Percentiles rank a stretch among this genome's conserved stretches.
phyloP scores from a whole-genome alignment of 2,888 invertebrate species.

The Melanostoma scalare region DNA sequence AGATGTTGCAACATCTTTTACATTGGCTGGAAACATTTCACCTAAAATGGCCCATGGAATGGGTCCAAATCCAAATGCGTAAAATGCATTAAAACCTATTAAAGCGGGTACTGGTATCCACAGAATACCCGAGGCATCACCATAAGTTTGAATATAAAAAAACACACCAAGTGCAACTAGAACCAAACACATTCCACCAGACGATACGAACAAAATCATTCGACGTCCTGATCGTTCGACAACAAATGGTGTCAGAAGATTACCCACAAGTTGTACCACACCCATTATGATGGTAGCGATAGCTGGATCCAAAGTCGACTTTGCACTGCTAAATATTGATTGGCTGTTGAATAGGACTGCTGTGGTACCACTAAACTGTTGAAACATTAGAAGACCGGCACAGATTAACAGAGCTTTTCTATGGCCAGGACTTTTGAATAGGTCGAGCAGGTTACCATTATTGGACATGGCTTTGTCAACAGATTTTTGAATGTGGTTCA shows the following conservation, averaged over 20 bases:
- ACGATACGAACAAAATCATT: constrained; percentile 87
- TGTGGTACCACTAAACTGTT: constrained; percentile 92
- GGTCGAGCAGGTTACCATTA: constrained; percentile 82
- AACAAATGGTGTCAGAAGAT: constrained; percentile 87
- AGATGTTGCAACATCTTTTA: constrained; percentile 87
- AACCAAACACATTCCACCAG: constrained; percentile 86
- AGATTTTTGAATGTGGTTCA: constrained; percentile 84
- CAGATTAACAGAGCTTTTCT: constrained; percentile 90
- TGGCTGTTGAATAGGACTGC: constrained; percentile 91
- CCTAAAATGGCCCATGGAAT: constrained; percentile 92
- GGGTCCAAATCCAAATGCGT: constrained; percentile 90
- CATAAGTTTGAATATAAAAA: constrained; percentile 84
- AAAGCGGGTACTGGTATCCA: constrained; percentile 89
- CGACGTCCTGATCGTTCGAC: constrained; percentile 90
- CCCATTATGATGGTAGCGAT: constrained; percentile 89
- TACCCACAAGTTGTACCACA: constrained; percentile 88
- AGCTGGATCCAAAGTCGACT: constrained; percentile 84
- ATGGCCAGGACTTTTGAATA: constrained; percentile 86
- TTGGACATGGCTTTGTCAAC: constrained; percentile 81
- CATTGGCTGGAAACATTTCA: constrained; percentile 83
- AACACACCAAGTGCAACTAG: constrained; percentile 85
- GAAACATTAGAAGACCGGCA: constrained; percentile 89
- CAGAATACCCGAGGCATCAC: constrained; percentile 82
- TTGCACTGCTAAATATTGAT: constrained; percentile 87
- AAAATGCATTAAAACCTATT: constrained; percentile 88